Evolutionary conservation across 2,888 invertebrate genomes (phyloP).

Genomic region (Andrena fulva): DNA sequence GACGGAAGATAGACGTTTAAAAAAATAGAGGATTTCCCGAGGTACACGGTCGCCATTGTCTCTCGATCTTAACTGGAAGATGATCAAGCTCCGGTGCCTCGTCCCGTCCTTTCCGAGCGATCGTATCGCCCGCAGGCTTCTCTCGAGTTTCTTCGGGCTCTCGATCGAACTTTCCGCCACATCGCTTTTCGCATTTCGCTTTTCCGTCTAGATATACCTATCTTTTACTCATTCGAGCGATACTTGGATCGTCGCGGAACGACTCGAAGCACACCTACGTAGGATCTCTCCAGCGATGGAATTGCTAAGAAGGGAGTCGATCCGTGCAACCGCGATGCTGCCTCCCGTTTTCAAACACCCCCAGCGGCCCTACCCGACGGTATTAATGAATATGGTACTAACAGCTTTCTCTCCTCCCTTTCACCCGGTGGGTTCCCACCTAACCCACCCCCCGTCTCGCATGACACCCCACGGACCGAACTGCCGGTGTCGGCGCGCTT

Average conservation of each 20-base stretch:
- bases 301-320: background rate
- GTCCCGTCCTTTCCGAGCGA: constrained; percentile 67
- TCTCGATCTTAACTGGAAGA: constrained; percentile 68
- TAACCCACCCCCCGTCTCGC: constrained; percentile 74
- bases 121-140: constrained; percentile 71
- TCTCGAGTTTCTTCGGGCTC: constrained; percentile 3
- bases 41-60: constrained; percentile 69
- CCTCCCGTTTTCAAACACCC: constrained; percentile 68
- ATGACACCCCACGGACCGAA: constrained; percentile 82
- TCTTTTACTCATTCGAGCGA: background rate
- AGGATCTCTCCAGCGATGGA: background rate
- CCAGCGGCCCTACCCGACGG: constrained; percentile 74
- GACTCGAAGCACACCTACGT: background rate
- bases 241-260: background rate
- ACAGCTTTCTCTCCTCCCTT: constrained; percentile 49
- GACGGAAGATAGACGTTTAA: constrained; percentile 75
- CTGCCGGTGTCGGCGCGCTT: constrained; percentile 78
- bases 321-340: background rate
- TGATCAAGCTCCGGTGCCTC: constrained; percentile 63
- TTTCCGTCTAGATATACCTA: constrained; percentile 15
- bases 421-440: constrained; percentile 55
- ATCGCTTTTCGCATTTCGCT: constrained; percentile 57
- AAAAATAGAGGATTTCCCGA: constrained; percentile 64
- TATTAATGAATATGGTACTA: constrained; percentile 79
- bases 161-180: constrained; percentile 57